Evolutionary conservation across 2,113 vertebrate species (phyloP).

Genomic region (Mobula birostris): DNA sequence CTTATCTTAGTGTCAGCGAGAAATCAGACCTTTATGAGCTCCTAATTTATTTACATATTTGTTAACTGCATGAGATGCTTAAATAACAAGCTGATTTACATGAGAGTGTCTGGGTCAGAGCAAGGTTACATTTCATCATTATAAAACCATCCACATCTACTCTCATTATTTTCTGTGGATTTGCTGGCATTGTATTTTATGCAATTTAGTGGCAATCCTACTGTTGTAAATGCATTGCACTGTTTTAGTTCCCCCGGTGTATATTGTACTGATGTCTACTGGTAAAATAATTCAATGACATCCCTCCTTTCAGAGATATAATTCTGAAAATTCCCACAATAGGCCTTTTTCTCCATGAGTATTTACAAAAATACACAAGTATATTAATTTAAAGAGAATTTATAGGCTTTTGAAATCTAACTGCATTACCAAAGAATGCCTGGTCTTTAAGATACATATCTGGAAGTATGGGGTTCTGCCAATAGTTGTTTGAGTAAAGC

Average conservation of each 20-base stretch:
- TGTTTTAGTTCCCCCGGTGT: not conserved
- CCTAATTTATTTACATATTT: conserved; percentile 36
- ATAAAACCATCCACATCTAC: conserved; percentile 10
- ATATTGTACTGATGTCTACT: not conserved
- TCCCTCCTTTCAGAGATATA: not conserved
- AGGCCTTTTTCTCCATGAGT: too few relatives aligned
- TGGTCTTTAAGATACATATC: not conserved
- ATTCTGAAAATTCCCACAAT: not conserved
- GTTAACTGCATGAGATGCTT: conserved; percentile 11
- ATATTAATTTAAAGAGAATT: not conserved
- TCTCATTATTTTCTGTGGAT: conserved; percentile 25
- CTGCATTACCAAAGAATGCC: not conserved
- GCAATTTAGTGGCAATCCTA: not conserved
- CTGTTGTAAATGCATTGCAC: not conserved
- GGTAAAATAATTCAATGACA: not conserved
- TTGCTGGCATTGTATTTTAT: not conserved
- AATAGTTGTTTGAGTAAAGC: not conserved
- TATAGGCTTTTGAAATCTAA: not conserved
- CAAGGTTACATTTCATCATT: conserved; percentile 24
- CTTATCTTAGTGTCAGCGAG: not conserved
- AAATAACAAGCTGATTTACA: conserved; percentile 33
- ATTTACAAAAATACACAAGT: not conserved
- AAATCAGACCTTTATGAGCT: conserved; percentile 16
- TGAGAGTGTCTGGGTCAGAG: not conserved
- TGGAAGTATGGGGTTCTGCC: not conserved